Conservation (phyloP, 2,888 invertebrate genomes). For the Lasioglossum morio region DNA sequence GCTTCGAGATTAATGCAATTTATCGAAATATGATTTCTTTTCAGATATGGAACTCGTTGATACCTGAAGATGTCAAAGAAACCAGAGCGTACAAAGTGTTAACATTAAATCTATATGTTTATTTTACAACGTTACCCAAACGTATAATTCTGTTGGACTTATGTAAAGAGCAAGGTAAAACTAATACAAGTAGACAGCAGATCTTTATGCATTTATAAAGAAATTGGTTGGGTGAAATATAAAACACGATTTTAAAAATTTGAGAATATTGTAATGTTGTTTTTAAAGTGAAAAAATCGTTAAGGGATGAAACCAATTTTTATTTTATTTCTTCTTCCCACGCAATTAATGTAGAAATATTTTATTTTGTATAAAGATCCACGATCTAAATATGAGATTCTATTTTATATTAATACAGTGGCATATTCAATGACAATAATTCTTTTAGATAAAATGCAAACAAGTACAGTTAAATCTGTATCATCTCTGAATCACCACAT, state of each 20-base stretch:
- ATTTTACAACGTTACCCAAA: constrained; percentile 80
- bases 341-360: too few species aligned
- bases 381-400: background rate
- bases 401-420: background rate
- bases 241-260: too few species aligned
- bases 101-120: constrained; percentile 80
- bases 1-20: background rate
- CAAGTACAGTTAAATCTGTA: background rate
- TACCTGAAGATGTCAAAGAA: constrained; percentile 73
- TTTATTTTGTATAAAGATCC: too few species aligned
- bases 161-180: constrained; percentile 45
- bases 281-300: too few species aligned
- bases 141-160: constrained; percentile 57
- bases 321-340: too few species aligned
- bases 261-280: too few species aligned
- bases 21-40: constrained; percentile 38
- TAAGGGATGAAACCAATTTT: too few species aligned
- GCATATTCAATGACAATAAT: background rate
- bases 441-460: constrained; percentile 42
- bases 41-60: constrained; percentile 78
- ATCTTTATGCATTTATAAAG: too few species aligned
- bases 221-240: too few species aligned
- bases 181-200: background rate
- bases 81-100: constrained; percentile 78
- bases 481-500: constrained; percentile 12